Evolutionary conservation across 2,113 vertebrate genomes (phyloP).

Genomic region (Pavo muticus): DNA sequence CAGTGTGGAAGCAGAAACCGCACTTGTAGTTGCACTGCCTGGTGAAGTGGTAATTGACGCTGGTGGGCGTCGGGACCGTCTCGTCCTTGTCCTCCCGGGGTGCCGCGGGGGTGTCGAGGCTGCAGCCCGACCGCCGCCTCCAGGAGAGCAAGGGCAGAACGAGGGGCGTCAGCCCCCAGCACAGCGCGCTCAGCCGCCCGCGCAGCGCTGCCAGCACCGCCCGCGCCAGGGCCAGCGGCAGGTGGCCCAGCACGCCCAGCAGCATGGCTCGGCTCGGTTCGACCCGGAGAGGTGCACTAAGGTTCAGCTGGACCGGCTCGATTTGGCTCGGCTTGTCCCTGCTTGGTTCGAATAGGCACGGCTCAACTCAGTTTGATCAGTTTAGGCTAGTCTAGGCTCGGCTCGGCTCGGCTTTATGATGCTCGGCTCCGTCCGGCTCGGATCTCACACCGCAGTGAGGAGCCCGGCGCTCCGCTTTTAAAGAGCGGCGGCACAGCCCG

Average conservation of each 20-base stretch:
- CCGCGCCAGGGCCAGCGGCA: not conserved
- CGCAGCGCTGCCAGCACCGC: not conserved
- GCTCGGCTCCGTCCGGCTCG: too few relatives aligned
- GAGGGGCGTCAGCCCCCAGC: conserved; percentile 3
- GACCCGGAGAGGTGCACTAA: not conserved
- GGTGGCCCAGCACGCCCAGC: not conserved
- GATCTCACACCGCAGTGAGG: not conserved
- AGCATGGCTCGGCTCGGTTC: not conserved
- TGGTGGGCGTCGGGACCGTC: conserved; percentile 72
- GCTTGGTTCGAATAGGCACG: not conserved
- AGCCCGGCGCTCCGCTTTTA: not conserved
- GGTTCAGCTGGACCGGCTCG: too few relatives aligned
- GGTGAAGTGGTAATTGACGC: conserved; percentile 96
- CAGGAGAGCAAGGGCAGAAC: not conserved
- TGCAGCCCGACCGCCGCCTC: not conserved
- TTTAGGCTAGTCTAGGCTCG: too few relatives aligned
- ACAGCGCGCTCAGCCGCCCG: not conserved
- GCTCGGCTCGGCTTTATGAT: too few relatives aligned
- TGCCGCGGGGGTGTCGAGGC: not conserved
- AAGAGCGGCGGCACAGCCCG: rapidly evolving
- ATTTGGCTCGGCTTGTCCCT: not conserved
- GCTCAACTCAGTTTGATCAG: not conserved
- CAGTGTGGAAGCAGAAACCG: conserved; percentile 97
- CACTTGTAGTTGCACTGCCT: conserved; percentile 94
- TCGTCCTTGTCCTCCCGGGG: not conserved